These are phyloP conservation scores for Colaptes auratus DNA, from an alignment of 2,113 vertebrate genomes.

Conservation along the genomic window DNA sequence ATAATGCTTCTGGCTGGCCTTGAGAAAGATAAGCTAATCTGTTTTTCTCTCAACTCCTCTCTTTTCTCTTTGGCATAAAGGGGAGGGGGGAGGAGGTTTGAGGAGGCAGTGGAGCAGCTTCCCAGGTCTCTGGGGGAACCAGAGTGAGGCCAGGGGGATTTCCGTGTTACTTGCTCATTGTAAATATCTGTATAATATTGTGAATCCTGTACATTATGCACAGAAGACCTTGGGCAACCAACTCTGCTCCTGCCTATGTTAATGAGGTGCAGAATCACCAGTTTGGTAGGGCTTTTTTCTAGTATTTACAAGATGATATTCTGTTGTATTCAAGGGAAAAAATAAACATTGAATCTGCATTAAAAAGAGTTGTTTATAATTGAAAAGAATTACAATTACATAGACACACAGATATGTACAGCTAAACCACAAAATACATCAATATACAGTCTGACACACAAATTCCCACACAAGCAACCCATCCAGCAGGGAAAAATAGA, in stretches of 20 bases:
- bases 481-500: not conserved
- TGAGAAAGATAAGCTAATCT: too few species aligned
- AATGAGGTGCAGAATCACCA: not conserved
- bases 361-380: not conserved
- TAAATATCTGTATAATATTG: too few species aligned
- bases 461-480: not conserved
- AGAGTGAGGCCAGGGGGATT: too few species aligned
- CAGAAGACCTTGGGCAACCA: not conserved
- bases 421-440: not conserved
- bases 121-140: too few species aligned
- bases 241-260: not conserved
- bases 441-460: not conserved
- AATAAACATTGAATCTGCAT: not conserved
- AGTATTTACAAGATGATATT: not conserved
- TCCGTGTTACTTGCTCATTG: too few species aligned
- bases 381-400: not conserved
- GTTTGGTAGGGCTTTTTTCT: not conserved
- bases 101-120: too few species aligned
- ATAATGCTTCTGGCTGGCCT: too few species aligned
- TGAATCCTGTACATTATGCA: too few species aligned
- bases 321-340: not conserved
- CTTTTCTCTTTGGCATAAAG: too few species aligned
- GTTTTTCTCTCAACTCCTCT: too few species aligned
- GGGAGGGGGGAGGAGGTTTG: too few species aligned
- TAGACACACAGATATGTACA: not conserved